Base-by-base conservation (phyloP, 2,888 invertebrate genomes). In the Podotricha telesiphe region DNA sequence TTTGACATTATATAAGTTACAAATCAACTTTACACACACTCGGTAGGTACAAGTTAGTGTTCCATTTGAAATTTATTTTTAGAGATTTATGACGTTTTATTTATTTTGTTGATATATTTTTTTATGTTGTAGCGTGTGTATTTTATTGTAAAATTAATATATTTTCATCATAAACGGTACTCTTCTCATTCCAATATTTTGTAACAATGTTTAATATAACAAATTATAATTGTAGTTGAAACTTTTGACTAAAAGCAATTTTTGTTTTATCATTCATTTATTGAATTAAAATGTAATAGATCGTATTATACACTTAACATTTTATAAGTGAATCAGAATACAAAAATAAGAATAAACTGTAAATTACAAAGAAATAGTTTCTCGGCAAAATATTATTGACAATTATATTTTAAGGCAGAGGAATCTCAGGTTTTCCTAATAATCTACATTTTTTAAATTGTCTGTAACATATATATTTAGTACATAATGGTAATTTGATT, bases 101-200 rank as follows among this genome's bases (percentile, higher is more conserved):
- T 83, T 85, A 84, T 83, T 83, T 79, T 80, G 80, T 82, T 84
- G 70, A 73, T 74, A 76, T 62, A 62, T 53, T 71, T 75, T n/a
- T 37, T 70, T 63, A 20, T 61, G 50, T 19, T 47, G 53, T 67
- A 51, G n/a, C n/a, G n/a, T 20, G 22, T 40, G 58, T 61, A 34
- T 51, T 50, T 22, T 67, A 50, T 17, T 28, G 6, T 67, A 51
- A 42, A 67, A 51, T 28, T 61, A 67, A 53, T 67, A 67, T 67
- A 61, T 61, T 61, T 47, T 67, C 59, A 67, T 20, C 53, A 59
- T 61, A 53, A 59, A 42, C 19, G 4, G 45, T 61, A 61, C 61
- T 61, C 51, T 61, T 67, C 53, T 67, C 67, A 67, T 67, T 67
- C 67, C 67, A 67, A 37, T 13, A 53, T 62, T 47, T 53, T 62